Percentiles rank a stretch among this genome's conserved stretches.
phyloP scores from a whole-genome alignment of 2,888 invertebrate genomes.

The Lasioglossum calceatum region DNA sequence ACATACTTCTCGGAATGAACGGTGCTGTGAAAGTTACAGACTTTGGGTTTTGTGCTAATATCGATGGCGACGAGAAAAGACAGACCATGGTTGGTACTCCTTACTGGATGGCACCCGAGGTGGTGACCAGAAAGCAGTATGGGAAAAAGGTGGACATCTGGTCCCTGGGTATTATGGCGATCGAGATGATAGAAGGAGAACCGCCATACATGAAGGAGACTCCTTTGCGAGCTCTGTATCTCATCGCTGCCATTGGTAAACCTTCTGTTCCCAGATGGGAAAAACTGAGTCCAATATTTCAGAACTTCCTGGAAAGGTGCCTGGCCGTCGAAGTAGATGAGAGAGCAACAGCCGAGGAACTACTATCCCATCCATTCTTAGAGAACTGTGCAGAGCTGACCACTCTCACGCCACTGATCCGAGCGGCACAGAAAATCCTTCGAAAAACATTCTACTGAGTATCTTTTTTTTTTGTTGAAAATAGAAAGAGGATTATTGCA shows the following conservation, averaged over 20 bases:
- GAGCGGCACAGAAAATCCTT: conserved; percentile 94
- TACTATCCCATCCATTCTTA: conserved; percentile 93
- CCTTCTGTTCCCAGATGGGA: conserved; percentile 95
- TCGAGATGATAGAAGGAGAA: conserved; percentile 98
- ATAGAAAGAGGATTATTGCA: background rate
- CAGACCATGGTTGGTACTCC: conserved; percentile 99
- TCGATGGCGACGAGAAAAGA: conserved; percentile 97
- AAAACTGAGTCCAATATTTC: conserved; percentile 90
- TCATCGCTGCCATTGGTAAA: conserved; percentile 97
- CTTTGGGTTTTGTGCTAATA: conserved; percentile 99
- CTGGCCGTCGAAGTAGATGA: conserved; percentile 93
- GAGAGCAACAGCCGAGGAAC: conserved; percentile 91
- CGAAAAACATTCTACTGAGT: conserved; percentile 85
- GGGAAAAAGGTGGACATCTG: conserved; percentile 97
- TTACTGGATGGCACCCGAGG: conserved; percentile 99
- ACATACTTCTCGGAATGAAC: conserved; percentile 96
- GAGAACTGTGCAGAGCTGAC: conserved; percentile 91
- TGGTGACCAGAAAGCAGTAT: conserved; percentile 96
- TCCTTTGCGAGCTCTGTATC: conserved; percentile 95
- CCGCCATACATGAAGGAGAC: conserved; percentile 98
- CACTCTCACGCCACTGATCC: conserved; percentile 94
- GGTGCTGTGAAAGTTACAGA: conserved; percentile 97
- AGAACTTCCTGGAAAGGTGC: conserved; percentile 94
- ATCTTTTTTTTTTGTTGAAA: background rate
- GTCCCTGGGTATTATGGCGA: conserved; percentile 99